These are phyloP conservation scores for Clarias fuscus DNA, from an alignment of 2,797 vertebrate species.

Conservation along the genomic window DNA sequence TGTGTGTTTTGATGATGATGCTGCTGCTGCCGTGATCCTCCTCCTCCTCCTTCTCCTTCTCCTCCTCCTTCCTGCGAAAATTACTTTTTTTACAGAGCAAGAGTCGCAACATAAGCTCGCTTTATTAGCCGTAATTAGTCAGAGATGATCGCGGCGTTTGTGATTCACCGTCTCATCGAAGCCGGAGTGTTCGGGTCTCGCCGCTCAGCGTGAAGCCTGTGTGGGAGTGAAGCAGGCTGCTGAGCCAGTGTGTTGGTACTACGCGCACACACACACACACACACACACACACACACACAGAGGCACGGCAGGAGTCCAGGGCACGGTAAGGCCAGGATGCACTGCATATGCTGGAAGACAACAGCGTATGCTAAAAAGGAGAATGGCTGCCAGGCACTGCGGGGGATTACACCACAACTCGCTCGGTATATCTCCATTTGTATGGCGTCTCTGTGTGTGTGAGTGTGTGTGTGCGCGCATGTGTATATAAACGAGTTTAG, in stretches of 20 bases:
- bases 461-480: too few species aligned
- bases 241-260: conserved; percentile 29
- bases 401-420: conserved; percentile 44
- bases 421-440: conserved; percentile 21
- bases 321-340: conserved; percentile 42
- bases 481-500: too few species aligned
- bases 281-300: neutral
- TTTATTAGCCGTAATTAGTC: conserved; percentile 44
- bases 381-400: conserved; percentile 47
- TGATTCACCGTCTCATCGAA: conserved; percentile 36
- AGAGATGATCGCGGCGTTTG: conserved; percentile 6
- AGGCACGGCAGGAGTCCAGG: conserved; percentile 34
- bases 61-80: conserved; percentile 24
- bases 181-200: conserved; percentile 18
- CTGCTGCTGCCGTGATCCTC: too few species aligned
- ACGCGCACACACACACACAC: conserved; percentile 19
- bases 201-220: conserved; percentile 21
- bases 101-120: conserved; percentile 24
- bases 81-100: conserved; percentile 1
- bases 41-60: too few species aligned
- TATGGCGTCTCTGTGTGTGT: neutral
- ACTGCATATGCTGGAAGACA: conserved; percentile 42
- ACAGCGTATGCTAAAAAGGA: conserved; percentile 46
- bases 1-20: neutral
- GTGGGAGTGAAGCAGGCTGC: conserved; percentile 30